Percentiles rank a stretch among this genome's conserved stretches.
These are phyloP conservation scores for Melanotaenia boesemani DNA, from an alignment of 2,797 vertebrate species.

Conservation along the genomic window DNA sequence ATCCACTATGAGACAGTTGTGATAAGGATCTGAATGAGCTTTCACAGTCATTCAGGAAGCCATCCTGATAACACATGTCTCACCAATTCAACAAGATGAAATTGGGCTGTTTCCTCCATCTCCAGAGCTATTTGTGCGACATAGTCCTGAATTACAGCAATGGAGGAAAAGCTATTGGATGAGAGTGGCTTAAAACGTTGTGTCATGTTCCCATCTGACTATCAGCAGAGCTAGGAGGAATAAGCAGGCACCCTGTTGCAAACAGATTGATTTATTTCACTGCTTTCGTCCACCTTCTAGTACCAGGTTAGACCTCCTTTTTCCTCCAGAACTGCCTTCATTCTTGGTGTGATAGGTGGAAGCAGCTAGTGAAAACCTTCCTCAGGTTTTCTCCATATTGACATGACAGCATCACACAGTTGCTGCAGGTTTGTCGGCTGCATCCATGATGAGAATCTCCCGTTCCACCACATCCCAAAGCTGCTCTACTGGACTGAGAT, in stretches of 20 bases:
- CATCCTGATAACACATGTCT: constrained; percentile 76
- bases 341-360: too few relatives aligned
- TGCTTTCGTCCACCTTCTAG: too few relatives aligned
- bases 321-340: too few relatives aligned
- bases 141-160: constrained; percentile 61
- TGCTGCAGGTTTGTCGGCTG: too few relatives aligned
- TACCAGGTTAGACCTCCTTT: too few relatives aligned
- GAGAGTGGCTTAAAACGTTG: constrained; percentile 51
- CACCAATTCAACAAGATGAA: constrained; percentile 74
- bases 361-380: too few relatives aligned
- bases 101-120: constrained; percentile 77
- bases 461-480: too few relatives aligned
- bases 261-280: background rate
- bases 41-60: constrained; percentile 75
- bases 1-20: constrained; percentile 71
- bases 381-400: too few relatives aligned
- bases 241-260: constrained; percentile 30
- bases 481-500: too few relatives aligned
- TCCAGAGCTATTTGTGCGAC: constrained; percentile 72
- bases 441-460: too few relatives aligned
- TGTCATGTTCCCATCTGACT: constrained; percentile 21
- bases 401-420: too few relatives aligned
- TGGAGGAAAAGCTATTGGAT: constrained; percentile 16
- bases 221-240: constrained; percentile 18
- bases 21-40: constrained; percentile 86